A percentile compares a stretch with the other conserved stretches of the same genome.
phyloP scores from a whole-genome alignment of 2,888 invertebrate species.

The Drosophila helvetica region DNA sequence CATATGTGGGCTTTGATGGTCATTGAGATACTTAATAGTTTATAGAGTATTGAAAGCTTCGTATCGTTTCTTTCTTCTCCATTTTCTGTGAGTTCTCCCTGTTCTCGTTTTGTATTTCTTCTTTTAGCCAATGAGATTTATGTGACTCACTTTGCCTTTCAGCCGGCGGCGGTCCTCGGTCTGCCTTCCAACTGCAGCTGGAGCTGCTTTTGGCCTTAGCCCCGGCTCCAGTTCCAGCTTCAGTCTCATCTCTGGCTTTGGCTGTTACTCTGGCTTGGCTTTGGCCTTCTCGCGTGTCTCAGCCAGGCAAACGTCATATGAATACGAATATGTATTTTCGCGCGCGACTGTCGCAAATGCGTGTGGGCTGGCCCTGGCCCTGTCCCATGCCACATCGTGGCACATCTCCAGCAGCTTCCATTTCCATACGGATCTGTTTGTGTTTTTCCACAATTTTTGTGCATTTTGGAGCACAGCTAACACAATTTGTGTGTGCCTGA shows the following conservation, averaged over 20 bases:
- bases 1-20: background rate
- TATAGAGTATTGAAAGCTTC: background rate
- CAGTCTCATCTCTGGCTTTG: conserved; percentile 36
- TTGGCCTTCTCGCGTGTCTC: conserved; percentile 24
- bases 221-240: conserved; percentile 4
- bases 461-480: conserved; percentile 60
- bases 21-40: background rate
- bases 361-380: background rate
- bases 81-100: background rate
- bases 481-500: conserved; percentile 70
- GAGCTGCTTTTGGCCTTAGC: conserved; percentile 26
- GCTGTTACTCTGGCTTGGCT: conserved; percentile 37
- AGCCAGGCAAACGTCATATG: conserved; percentile 54
- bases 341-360: conserved; percentile 50
- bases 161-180: conserved; percentile 21
- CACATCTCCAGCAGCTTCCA: conserved; percentile 30
- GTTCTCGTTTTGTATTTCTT: conserved; percentile 5
- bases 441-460: conserved; percentile 57
- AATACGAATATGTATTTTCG: conserved; percentile 61
- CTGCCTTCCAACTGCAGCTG: conserved; percentile 26
- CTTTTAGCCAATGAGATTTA: conserved; percentile 60
- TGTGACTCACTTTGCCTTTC: conserved; percentile 52
- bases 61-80: background rate
- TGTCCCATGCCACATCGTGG: background rate
- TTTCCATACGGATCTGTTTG: conserved; percentile 27